Conservation (phyloP, 1,140 invertebrate genomes). For the Leptinotarsa undecemlineata region DNA sequence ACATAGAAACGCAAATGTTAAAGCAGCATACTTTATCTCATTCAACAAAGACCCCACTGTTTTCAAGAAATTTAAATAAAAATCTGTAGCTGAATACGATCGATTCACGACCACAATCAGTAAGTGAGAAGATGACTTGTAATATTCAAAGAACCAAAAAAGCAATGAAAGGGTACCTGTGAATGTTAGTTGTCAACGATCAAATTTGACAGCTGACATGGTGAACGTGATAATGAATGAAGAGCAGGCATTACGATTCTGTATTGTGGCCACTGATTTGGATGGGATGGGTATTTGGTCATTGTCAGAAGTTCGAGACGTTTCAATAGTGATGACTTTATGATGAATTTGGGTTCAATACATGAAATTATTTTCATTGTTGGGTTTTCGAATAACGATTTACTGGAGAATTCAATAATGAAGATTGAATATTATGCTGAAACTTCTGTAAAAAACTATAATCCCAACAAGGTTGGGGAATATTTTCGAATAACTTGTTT, state of each 20-base stretch:
- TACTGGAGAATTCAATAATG: too few species aligned
- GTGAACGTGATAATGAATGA: slow-evolving; percentile 5
- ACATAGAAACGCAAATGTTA: too few species aligned
- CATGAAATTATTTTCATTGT: too few species aligned
- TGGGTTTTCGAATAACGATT: too few species aligned
- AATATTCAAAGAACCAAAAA: not conserved
- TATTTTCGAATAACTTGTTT: too few species aligned
- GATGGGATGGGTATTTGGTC: not conserved
- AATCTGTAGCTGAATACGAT: not conserved
- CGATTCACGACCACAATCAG: not conserved
- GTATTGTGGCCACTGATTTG: not conserved
- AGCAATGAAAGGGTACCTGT: slow-evolving; percentile 1
- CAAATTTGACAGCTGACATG: slow-evolving; percentile 3
- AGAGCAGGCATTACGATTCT: not conserved
- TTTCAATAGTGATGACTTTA: not conserved
- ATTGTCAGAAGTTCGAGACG: not conserved
- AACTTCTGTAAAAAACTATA: too few species aligned
- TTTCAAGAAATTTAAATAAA: not conserved
- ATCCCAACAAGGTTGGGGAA: too few species aligned
- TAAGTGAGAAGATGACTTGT: slow-evolving; percentile 2
- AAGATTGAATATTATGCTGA: too few species aligned
- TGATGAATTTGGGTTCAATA: slow-evolving; percentile 2
- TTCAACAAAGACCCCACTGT: not conserved
- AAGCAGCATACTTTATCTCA: not conserved
- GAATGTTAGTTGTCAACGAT: slow-evolving; percentile 1